phyloP scores from a whole-genome alignment of 2,888 invertebrate species.

The Leptopterna dolabrata region DNA sequence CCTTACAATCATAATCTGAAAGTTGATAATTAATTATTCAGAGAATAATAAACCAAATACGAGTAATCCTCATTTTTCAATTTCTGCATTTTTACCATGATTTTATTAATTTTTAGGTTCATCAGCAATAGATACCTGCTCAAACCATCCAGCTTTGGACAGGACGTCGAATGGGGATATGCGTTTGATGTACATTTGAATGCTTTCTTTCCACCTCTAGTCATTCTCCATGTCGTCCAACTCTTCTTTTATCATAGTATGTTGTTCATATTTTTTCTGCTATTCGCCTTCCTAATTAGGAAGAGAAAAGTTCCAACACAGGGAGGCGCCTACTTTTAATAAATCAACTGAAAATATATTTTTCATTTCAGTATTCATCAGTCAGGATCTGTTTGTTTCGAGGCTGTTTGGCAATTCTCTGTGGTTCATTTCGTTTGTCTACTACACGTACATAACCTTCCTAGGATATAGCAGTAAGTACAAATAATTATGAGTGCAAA shows the following conservation, averaged over 20 bases:
- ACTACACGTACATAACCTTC: conserved; percentile 97
- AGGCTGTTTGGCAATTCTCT: conserved; percentile 90
- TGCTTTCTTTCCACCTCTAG: conserved; percentile 96
- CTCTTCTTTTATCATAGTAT: conserved; percentile 86
- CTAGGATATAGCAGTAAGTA: conserved; percentile 92
- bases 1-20: too few species aligned
- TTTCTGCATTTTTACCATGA: too few species aligned
- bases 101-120: conserved; percentile 72
- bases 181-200: conserved; percentile 98
- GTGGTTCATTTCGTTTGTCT: conserved; percentile 90
- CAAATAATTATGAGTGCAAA: not conserved
- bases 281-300: too few species aligned
- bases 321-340: too few species aligned
- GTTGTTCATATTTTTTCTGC: not conserved
- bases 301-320: too few species aligned
- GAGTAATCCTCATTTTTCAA: too few species aligned
- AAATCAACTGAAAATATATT: not conserved
- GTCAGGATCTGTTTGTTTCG: conserved; percentile 81
- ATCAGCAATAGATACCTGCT: conserved; percentile 83
- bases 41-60: too few species aligned
- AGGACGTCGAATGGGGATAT: conserved; percentile 97
- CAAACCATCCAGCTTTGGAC: conserved; percentile 73
- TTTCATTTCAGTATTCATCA: conserved; percentile 77
- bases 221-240: conserved; percentile 92
- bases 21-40: too few species aligned